phyloP scores from a whole-genome alignment of 2,113 vertebrate genomes.

The cattle (Bos taurus) region ARS-UCD2.0 NC_037348.1:33750001-33750500 shows the following conservation, averaged over 20 bases:
- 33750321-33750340: neutral
- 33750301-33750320: neutral
- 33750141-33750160: neutral
- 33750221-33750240: neutral
- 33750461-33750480: neutral
- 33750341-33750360: neutral
- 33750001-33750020: neutral
- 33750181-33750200: neutral
- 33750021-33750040: neutral
- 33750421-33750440: too few species aligned
- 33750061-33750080: neutral
- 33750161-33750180: neutral
- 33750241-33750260: accelerated
- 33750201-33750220: neutral
- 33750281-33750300: neutral
- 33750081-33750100: neutral
- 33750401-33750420: neutral
- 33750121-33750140: neutral
- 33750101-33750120: neutral
- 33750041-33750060: neutral
- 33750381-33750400: neutral
- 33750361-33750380: neutral
- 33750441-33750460: neutral
- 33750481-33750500: neutral
- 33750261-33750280: neutral